A percentile compares a stretch with the other conserved stretches of the same genome.
These are phyloP conservation scores for Nasonovia ribisnigri DNA, from an alignment of 2,888 invertebrate species.

Conservation along the genomic window DNA sequence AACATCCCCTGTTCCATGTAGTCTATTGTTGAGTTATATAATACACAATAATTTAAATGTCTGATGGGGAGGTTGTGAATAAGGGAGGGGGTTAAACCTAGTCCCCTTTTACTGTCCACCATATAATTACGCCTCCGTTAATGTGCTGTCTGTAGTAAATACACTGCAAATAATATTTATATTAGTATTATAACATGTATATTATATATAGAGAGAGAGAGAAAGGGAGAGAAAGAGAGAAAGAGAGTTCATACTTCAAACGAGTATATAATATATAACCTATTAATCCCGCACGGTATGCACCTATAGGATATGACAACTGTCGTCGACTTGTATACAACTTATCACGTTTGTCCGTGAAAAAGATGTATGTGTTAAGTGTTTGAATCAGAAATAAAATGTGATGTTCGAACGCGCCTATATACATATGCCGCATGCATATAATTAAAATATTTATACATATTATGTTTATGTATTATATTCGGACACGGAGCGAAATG, in stretches of 20 bases:
- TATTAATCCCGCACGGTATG: neutral
- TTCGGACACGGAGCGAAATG: neutral
- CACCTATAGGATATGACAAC: neutral
- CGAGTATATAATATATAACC: neutral
- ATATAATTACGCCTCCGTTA: neutral
- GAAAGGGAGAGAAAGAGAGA: neutral
- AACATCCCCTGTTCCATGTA: neutral
- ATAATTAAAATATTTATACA: slow-evolving; percentile 1
- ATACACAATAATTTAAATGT: neutral
- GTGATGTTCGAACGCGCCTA: neutral
- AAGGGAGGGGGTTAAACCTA: neutral
- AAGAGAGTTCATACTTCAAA: neutral
- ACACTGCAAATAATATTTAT: neutral
- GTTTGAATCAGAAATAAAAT: neutral
- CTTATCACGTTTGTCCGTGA: neutral
- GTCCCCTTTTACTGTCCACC: neutral
- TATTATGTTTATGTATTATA: neutral
- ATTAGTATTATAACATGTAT: neutral
- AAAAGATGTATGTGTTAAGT: neutral
- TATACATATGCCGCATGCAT: neutral
- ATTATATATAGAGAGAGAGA: neutral
- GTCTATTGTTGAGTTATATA: neutral
- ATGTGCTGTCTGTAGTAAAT: neutral
- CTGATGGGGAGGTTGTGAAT: neutral
- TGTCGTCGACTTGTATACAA: neutral